Evolutionary conservation across 64 coral and sea anemone genomes (phyloP).

Genomic region (Montipora capricornis): DNA sequence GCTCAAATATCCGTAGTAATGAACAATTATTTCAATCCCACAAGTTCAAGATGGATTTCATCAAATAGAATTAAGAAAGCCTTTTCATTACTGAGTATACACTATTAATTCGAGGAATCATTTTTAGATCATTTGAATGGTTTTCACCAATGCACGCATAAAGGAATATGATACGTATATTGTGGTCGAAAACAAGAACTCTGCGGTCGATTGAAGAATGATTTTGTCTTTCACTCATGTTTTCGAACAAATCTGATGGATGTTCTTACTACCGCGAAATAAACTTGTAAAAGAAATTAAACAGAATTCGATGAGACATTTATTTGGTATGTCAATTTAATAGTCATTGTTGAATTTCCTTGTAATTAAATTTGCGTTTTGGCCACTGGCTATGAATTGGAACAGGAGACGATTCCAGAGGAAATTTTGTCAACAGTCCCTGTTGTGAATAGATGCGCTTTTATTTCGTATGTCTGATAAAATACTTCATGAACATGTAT

Average conservation of each 20-base stretch:
- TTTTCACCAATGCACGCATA: neutral
- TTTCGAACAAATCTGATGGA: neutral
- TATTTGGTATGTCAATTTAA: neutral
- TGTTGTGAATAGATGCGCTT: neutral
- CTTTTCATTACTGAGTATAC: neutral
- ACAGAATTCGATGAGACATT: neutral
- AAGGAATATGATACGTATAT: neutral
- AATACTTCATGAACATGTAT: too few species aligned
- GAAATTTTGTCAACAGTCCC: slow-evolving; percentile 14
- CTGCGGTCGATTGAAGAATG: neutral
- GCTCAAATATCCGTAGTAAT: neutral
- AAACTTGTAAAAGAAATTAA: neutral
- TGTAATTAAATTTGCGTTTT: neutral
- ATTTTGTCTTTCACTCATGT: neutral
- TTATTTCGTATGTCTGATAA: too few species aligned
- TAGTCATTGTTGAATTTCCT: neutral
- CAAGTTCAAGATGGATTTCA: neutral
- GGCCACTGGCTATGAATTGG: neutral
- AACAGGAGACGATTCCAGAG: neutral
- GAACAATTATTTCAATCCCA: neutral
- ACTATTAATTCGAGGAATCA: neutral
- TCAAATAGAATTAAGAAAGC: neutral
- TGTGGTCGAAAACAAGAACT: neutral
- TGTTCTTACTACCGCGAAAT: neutral
- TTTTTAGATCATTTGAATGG: neutral